Evolutionary conservation across 2,888 invertebrate species (phyloP).

Genomic region (Dendrolimus houi): DNA sequence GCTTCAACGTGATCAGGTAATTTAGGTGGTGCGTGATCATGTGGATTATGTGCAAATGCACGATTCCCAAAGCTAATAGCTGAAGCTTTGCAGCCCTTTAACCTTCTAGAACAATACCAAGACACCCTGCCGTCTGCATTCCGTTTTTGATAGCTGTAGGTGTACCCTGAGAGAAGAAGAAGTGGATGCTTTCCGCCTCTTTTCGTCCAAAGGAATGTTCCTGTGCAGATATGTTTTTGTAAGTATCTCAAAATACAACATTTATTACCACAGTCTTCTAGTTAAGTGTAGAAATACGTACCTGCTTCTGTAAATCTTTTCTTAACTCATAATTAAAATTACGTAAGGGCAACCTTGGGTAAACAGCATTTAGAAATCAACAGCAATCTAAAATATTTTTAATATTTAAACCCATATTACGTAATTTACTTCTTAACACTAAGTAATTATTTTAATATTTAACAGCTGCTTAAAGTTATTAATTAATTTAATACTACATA

Average conservation of each 20-base stretch:
- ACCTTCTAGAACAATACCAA: constrained; percentile 64
- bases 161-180: constrained; percentile 50
- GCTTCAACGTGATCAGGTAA: constrained; percentile 19
- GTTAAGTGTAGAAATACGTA: no score
- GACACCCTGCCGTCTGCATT: constrained; percentile 60
- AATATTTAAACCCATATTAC: no score
- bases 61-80: constrained; percentile 50
- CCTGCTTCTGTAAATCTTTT: no score
- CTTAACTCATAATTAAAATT: no score
- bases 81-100: constrained; percentile 59
- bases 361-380: no score
- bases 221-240: constrained; percentile 22
- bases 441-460: no score
- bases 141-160: constrained; percentile 62
- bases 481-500: no score
- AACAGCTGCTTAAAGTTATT: no score
- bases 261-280: no score
- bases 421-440: no score
- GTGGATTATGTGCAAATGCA: constrained; percentile 37
- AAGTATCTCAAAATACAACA: not conserved
- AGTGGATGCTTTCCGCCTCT: constrained; percentile 62
- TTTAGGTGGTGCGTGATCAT: constrained; percentile 55
- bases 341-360: no score
- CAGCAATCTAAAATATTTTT: no score
- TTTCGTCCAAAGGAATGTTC: constrained; percentile 59